A percentile compares a stretch with the other conserved stretches of the same genome.
Conservation (phyloP, 2,888 invertebrate genomes). For the Drosophila lutescens region DNA sequence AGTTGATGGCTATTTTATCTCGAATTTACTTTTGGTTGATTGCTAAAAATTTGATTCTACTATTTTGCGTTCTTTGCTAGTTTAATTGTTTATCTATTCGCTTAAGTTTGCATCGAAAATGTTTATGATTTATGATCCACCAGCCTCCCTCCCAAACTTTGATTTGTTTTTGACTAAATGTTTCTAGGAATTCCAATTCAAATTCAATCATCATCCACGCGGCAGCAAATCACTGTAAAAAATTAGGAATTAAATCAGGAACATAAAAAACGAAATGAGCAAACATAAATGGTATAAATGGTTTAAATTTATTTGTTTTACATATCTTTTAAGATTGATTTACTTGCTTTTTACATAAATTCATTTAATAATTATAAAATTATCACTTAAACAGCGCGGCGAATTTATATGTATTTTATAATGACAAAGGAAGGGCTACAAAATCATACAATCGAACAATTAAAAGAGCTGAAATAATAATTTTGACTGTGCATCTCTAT, state of each 20-base stretch:
- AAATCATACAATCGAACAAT: slow-evolving; percentile 36
- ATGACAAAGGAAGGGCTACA: slow-evolving; percentile 49
- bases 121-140: slow-evolving; percentile 14
- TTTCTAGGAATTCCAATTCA: slow-evolving; percentile 17
- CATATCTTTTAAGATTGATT: slow-evolving; percentile 31
- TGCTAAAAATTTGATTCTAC: slow-evolving; percentile 71
- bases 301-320: slow-evolving; percentile 56
- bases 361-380: slow-evolving; percentile 68
- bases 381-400: slow-evolving; percentile 75
- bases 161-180: slow-evolving; percentile 9
- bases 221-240: slow-evolving; percentile 2
- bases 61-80: slow-evolving; percentile 55
- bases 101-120: slow-evolving; percentile 63
- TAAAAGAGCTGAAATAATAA: slow-evolving; percentile 14
- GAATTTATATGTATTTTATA: slow-evolving; percentile 37
- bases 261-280: slow-evolving; percentile 25
- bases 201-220: background rate
- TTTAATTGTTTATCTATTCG: slow-evolving; percentile 67
- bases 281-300: slow-evolving; percentile 60
- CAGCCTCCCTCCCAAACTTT: background rate
- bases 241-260: background rate
- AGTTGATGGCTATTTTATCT: slow-evolving; percentile 63
- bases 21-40: slow-evolving; percentile 55
- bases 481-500: background rate
- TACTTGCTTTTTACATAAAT: slow-evolving; percentile 72